Percentiles rank a stretch among this genome's conserved stretches.
phyloP scores from a whole-genome alignment of 2,113 vertebrate species.

The Danionella cerebrum region DNA sequence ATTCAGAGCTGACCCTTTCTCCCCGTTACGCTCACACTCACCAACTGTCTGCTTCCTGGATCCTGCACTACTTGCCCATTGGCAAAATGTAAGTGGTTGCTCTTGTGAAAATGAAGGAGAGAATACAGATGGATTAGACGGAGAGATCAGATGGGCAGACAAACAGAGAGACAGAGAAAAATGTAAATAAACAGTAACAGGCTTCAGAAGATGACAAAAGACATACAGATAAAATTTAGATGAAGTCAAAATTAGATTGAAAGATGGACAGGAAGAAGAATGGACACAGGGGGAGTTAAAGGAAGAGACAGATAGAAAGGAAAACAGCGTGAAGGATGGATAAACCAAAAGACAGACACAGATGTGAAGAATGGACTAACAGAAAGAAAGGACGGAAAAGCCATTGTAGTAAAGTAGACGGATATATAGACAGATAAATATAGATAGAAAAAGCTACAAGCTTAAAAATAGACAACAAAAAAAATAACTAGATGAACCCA shows the following conservation, averaged over 20 bases:
- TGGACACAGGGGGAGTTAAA: neutral
- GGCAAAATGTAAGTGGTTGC: constrained; percentile 85
- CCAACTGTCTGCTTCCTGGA: constrained; percentile 71
- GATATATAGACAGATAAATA: too few species aligned
- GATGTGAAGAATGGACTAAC: too few species aligned
- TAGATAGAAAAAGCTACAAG: too few species aligned
- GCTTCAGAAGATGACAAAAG: neutral
- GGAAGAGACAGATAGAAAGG: neutral
- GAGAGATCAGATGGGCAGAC: constrained; percentile 2
- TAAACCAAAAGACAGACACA: neutral
- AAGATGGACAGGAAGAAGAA: neutral
- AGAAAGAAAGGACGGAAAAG: too few species aligned
- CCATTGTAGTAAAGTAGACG: too few species aligned
- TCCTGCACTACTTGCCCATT: constrained; percentile 85
- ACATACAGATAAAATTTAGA: too few species aligned
- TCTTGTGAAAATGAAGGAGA: constrained; percentile 76
- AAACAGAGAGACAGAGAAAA: constrained; percentile 53
- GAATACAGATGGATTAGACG: constrained; percentile 61
- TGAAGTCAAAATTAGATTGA: too few species aligned
- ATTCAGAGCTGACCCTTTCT: constrained; percentile 48
- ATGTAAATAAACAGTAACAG: constrained; percentile 43
- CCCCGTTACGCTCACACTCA: constrained; percentile 68
- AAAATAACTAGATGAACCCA: too few species aligned
- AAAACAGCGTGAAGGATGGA: neutral
- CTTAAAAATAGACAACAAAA: too few species aligned